Conservation (phyloP, 1,140 invertebrate species). For the Orius laevigatus region DNA sequence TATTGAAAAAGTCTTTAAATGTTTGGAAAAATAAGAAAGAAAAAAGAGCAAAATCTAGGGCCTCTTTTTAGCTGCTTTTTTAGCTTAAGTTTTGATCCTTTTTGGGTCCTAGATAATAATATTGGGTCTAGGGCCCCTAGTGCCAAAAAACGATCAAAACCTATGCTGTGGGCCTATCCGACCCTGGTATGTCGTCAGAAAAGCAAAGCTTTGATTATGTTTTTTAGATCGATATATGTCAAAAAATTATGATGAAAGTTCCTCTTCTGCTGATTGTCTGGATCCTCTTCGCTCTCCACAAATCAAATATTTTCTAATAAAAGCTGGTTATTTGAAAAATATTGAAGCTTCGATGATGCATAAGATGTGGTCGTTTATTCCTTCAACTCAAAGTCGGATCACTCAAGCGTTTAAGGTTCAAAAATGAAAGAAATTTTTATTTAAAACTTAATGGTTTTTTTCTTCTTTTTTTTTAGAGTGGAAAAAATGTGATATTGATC, state of each 20-base stretch:
- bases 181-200: no score
- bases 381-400: slow-evolving; percentile 30
- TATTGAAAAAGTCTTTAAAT: no score
- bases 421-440: no score
- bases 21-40: no score
- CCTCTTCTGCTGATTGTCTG: not conserved
- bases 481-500: slow-evolving; percentile 31
- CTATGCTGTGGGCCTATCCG: no score
- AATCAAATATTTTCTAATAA: slow-evolving; percentile 31
- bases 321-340: slow-evolving; percentile 30
- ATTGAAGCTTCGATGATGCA: slow-evolving; percentile 30
- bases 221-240: not conserved
- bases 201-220: no score
- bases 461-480: slow-evolving; percentile 24
- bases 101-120: no score
- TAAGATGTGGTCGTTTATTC: slow-evolving; percentile 31
- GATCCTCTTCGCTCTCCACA: not conserved
- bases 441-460: not conserved
- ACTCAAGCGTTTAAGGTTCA: slow-evolving; percentile 30
- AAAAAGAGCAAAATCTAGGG: no score
- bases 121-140: no score
- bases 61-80: no score
- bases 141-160: no score
- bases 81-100: no score
- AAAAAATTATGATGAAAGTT: not conserved